Evolutionary conservation across 1,140 invertebrate genomes (phyloP), one percentile per base, ranked within the genome.

Genomic region (Cotesia typhae): DNA sequence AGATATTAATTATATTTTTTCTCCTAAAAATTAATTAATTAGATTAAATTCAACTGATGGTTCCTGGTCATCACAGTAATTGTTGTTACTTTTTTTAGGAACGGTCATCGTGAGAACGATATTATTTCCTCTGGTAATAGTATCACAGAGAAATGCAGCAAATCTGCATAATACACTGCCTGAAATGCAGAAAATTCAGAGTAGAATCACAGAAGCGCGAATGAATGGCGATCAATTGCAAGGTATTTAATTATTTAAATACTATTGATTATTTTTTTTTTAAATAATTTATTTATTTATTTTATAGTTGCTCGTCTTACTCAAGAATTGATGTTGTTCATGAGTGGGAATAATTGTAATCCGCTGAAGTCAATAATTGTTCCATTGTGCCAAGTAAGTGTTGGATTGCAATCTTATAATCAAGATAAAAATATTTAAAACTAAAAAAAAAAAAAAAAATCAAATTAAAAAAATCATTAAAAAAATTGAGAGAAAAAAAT

Each of bases 111-210:
- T 96, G 2, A 90, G 96, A 81, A 75, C 91, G 0, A 68, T 90
- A 0, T 87, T 97, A 79, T 96, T 98, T 78, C 96, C 97, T 0
- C 74, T 98, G 28, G 92, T 97, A 0, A 90, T 98, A 63, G 84
- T 90, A 66, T 84, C 92, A 4, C 95, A 96, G 85, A 90, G 89
- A 76, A 94, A 95, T 87, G 87, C 90, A 3, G 92, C 92, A 5
- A 89, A 89, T 75, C 92, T 98, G 91, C 90, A 91, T 75, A 96
- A 96, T 78, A 87, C 94, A 79, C 86, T 96, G 85, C 95, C 96
- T 20, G 88, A 93, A 83, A 89, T 98, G 79, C 92, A 94, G 82
- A 81, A 88, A 36, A 77, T 97, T 0, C 95, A 98, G 81, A 63
- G 90, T 38, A 94, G 94, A 87, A 92, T 98, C 89, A 91, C 92